Percentiles rank a stretch among this genome's conserved stretches.
Evolutionary conservation across 1,140 invertebrate species (phyloP).

Genomic region (Bombus polaris): DNA sequence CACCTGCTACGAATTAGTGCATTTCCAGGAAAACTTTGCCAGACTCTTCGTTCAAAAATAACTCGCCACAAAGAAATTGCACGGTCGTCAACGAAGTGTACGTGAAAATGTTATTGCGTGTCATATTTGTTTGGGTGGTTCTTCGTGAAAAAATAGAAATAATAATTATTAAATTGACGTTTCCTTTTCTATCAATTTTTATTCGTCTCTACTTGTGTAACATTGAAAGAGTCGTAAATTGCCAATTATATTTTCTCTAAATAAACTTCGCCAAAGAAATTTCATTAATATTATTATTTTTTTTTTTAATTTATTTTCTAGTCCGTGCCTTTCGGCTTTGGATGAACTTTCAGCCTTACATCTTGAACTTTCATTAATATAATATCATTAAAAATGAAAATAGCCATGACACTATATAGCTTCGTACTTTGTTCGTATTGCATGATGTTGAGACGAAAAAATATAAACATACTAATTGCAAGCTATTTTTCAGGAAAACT

Average conservation of each 20-base stretch:
- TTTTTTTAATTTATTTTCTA: too few relatives aligned
- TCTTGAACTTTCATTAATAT: too few relatives aligned
- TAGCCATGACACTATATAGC: accelerated
- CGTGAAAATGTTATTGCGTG: background rate
- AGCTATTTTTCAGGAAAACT: too few relatives aligned
- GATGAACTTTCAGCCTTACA: too few relatives aligned
- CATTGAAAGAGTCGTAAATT: background rate
- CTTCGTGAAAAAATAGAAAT: too few relatives aligned
- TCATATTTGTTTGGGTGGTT: background rate
- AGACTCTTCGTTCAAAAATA: background rate
- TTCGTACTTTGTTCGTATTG: background rate
- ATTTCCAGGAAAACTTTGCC: background rate
- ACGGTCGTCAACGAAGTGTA: background rate
- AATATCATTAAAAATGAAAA: background rate
- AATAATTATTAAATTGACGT: background rate
- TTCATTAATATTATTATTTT: too few relatives aligned
- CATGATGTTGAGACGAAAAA: background rate
- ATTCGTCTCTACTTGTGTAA: background rate
- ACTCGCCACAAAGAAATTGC: background rate
- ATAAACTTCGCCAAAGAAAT: background rate
- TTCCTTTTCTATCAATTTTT: background rate
- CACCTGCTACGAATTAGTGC: background rate
- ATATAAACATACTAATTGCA: background rate
- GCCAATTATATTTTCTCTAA: background rate
- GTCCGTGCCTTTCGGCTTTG: too few relatives aligned